Evolutionary conservation across 2,888 invertebrate genomes (phyloP), one percentile per base, ranked within the genome.

Genomic region (Luperina nickerlii): DNA sequence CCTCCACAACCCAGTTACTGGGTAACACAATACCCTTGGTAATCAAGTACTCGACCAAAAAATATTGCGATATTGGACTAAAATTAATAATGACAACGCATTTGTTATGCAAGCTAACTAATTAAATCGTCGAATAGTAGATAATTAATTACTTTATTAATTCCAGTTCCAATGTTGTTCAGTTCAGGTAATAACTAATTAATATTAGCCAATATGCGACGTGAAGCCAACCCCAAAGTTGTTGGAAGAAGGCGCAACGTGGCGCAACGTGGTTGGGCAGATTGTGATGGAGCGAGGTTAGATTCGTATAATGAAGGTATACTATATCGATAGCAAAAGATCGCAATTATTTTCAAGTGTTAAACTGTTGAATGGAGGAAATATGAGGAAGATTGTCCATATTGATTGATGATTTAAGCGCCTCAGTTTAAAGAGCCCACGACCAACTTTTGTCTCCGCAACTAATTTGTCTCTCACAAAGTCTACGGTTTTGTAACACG

Each of bases 81-180:
- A 76, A 67, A 77, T 51, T n/a, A 60, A 18, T 38, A 42, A 80
- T 83, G 32, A 84, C 57, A 3, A 69, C n/a, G 69, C 84, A 65
- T 45, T 83, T 38, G 13, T 54, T 45, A 54, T 32, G 13, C 32
- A 62, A 48, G 15, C 32, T 32, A 67, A n/a, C 38, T 65, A 48
- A 83, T 78, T 15, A 57, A 32, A 15, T 27, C 2, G 38, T 42
- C 15, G 68, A 38, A 66, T 51, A 18, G 65, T 48, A 65, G 54
- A n/a, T 57, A 67, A 66, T 54, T 65, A 69, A 78, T 82, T 80
- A 54, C 62, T n/a, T 57, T 4, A 57, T 83, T 81, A 65, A 78
- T 78, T 78, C 48, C 15, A n/a, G 18, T 42, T 2, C 24, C 83
- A 65, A 60, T 65, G 38, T 42, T 60, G 20, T 45, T 54, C 62